Base-by-base conservation (phyloP, 2,797 vertebrate genomes). In the Phylloscopus collybita region DNA sequence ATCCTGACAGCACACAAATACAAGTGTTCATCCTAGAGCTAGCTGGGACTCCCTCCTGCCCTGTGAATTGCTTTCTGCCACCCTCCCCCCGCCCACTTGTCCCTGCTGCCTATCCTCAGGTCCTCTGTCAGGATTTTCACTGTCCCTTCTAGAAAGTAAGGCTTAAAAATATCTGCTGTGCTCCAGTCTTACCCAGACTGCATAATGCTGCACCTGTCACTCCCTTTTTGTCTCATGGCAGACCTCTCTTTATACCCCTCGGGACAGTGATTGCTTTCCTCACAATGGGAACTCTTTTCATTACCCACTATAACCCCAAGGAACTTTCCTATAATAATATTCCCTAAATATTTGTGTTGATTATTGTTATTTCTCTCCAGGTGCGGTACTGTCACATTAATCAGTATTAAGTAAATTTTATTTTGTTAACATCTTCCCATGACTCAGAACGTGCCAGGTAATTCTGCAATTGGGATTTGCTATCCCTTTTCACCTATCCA, bases 391-490 rank as follows among this genome's bases (percentile, higher is more conserved):
- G 85, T 70, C 80, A 72, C 76, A 75, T 96, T 92, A 62, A 88
- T 94, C 93, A 90, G 36, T 88, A 93, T 81, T 91, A 97, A 83
- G 75, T 79, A 92, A 45, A 70, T 86, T 81, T 90, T 64, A 78
- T 87, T 91, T 66, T 92, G 65, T 86, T 86, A 83, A 74, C 72
- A 38, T 84, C 66, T 75, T 72, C 76, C n/a, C 2, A 0, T 75
- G 85, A 49, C 66, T 93, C 85, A 72, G 70, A 88, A 91, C 27
- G 62, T 53, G 29, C 51, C 66, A 84, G 73, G 45, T 75, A 92
- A 86, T 80, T 67, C 49, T 84, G 34, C 73, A 90, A 4, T 4
- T 57, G 82, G 86, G 67, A 86, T 90, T 94, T 88, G 66, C 51
- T 80, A 22, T 51, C 32, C 44, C 40, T 90, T 92, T 93, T 56